phyloP scores from a whole-genome alignment of 2,888 invertebrate genomes.

The Cataglyphis livida region DNA sequence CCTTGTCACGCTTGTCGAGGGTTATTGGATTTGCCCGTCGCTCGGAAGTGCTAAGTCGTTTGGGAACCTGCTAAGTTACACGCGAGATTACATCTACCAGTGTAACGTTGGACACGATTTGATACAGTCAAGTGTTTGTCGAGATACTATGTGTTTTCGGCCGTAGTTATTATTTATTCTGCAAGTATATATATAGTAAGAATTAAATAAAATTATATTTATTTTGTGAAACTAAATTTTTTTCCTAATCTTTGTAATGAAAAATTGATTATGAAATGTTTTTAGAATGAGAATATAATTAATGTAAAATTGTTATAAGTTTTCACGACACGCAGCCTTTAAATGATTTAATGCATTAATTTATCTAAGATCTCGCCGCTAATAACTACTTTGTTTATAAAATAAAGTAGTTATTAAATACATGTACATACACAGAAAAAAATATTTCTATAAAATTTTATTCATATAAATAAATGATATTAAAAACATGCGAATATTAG shows the following conservation, averaged over 20 bases:
- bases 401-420: background rate
- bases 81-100: slow-evolving; percentile 81
- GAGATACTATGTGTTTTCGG: background rate
- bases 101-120: slow-evolving; percentile 76
- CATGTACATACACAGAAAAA: background rate
- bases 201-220: background rate
- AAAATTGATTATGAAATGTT: background rate
- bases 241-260: background rate
- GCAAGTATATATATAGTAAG: background rate
- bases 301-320: background rate
- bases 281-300: background rate
- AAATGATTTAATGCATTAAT: slow-evolving; percentile 5
- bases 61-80: slow-evolving; percentile 83
- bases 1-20: slow-evolving; percentile 82
- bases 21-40: slow-evolving; percentile 83
- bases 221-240: background rate
- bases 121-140: slow-evolving; percentile 80
- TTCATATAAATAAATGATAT: slow-evolving; percentile 28
- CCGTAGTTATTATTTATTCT: background rate
- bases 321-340: slow-evolving; percentile 12
- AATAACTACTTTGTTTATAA: slow-evolving; percentile 7
- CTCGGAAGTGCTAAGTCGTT: slow-evolving; percentile 61
- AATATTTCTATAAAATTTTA: slow-evolving; percentile 2
- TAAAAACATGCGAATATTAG: background rate
- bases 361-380: slow-evolving; percentile 18